phyloP scores from a whole-genome alignment of 2,888 invertebrate species.

The Arrhopalites spinosus region DNA sequence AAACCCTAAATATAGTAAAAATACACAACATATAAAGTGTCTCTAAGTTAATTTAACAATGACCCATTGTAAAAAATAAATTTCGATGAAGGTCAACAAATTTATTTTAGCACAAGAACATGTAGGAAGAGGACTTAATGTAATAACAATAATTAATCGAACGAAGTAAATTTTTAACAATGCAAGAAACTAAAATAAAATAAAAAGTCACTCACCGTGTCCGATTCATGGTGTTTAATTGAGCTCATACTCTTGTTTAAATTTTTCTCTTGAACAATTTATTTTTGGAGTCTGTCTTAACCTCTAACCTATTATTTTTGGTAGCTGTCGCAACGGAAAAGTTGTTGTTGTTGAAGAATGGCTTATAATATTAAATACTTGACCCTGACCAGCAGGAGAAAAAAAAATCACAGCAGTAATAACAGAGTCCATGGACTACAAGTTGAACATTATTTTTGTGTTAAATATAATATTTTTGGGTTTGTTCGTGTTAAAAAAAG shows the following conservation, averaged over 20 bases:
- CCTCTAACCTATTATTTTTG: not conserved
- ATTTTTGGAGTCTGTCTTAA: not conserved
- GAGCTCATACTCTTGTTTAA: conserved; percentile 45
- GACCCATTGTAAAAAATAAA: too few species aligned
- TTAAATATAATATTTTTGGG: not conserved
- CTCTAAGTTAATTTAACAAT: too few species aligned
- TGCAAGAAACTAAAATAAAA: not conserved
- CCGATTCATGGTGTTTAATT: conserved; percentile 54
- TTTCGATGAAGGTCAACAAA: too few species aligned
- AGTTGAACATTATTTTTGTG: not conserved
- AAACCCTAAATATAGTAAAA: too few species aligned
- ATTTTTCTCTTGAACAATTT: not conserved
- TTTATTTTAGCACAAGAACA: too few species aligned
- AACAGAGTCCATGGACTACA: conserved; percentile 3
- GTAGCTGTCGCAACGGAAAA: not conserved
- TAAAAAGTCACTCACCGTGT: conserved; percentile 49
- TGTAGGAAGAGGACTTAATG: too few species aligned
- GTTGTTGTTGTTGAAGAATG: conserved; percentile 10
- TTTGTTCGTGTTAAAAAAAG: not conserved
- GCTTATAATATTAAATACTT: not conserved
- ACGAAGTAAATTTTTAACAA: too few species aligned
- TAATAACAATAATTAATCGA: too few species aligned
- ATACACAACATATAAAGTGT: too few species aligned
- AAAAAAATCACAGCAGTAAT: conserved; percentile 12
- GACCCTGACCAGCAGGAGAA: conserved; percentile 32